Evolutionary conservation across 2,888 invertebrate genomes (phyloP).

Genomic region (Gryllus longicercus): DNA sequence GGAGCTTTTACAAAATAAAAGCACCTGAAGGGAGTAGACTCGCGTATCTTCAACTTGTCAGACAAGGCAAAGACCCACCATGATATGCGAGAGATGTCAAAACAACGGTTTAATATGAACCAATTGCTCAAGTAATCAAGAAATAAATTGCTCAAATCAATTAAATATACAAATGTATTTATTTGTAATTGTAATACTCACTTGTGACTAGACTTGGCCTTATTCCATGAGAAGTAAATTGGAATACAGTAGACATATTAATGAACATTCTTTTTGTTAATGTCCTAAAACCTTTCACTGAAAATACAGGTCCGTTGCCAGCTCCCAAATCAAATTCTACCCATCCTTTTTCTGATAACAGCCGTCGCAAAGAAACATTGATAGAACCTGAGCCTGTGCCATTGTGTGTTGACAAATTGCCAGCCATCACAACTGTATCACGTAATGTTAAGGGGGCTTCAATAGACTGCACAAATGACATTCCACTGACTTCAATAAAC

Average conservation of each 20-base stretch:
- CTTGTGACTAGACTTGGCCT: slow-evolving; percentile 74
- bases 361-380: slow-evolving; percentile 69
- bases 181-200: slow-evolving; percentile 47
- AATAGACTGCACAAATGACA: slow-evolving; percentile 88
- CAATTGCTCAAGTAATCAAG: too few relatives aligned
- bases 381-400: slow-evolving; percentile 81
- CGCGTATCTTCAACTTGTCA: too few relatives aligned
- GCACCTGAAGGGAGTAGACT: too few relatives aligned
- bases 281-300: slow-evolving; percentile 74
- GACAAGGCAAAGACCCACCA: too few relatives aligned
- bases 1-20: too few relatives aligned
- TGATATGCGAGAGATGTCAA: too few relatives aligned
- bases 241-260: slow-evolving; percentile 71
- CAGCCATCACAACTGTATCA: slow-evolving; percentile 80
- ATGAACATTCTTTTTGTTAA: slow-evolving; percentile 70
- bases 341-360: slow-evolving; percentile 82
- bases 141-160: too few relatives aligned
- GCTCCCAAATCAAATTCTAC: slow-evolving; percentile 80
- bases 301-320: slow-evolving; percentile 77
- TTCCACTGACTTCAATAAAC: slow-evolving; percentile 83
- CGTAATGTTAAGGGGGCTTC: slow-evolving; percentile 85
- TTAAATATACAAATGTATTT: too few relatives aligned
- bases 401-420: slow-evolving; percentile 80
- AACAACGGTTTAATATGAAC: too few relatives aligned
- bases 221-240: slow-evolving; percentile 73